A percentile compares a stretch with the other conserved stretches of the same genome.
Evolutionary conservation across 1,140 invertebrate genomes (phyloP).

Genomic region (Sycophila sp.): DNA sequence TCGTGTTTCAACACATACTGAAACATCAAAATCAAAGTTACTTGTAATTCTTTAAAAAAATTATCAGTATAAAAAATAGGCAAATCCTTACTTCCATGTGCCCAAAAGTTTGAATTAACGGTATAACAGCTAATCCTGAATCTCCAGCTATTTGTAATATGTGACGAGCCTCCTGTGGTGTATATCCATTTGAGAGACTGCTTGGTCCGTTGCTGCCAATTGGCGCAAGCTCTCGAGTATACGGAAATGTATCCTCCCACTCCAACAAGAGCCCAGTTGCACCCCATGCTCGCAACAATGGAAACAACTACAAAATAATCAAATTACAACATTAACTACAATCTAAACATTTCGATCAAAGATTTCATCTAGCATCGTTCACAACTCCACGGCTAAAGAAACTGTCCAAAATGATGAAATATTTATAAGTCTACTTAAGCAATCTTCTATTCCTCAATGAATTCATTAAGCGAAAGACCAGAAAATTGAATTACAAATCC

Average conservation of each 20-base stretch:
- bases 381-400: no score
- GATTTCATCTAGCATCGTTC: no score
- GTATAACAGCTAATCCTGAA: conserved; percentile 82
- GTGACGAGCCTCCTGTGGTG: conserved; percentile 69
- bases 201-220: conserved; percentile 72
- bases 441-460: no score
- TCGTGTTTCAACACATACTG: conserved; percentile 84
- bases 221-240: conserved; percentile 71
- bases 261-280: conserved; percentile 87
- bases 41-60: background rate
- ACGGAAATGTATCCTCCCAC: conserved; percentile 96
- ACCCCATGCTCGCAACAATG: conserved; percentile 73
- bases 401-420: no score
- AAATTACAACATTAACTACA: no score
- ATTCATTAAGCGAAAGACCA: no score
- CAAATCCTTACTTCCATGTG: conserved; percentile 81
- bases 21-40: conserved; percentile 43
- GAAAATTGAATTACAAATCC: no score
- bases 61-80: background rate
- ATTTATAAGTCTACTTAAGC: no score
- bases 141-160: conserved; percentile 72
- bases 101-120: conserved; percentile 95
- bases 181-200: conserved; percentile 72
- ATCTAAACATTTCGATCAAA: no score
- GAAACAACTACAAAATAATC: conserved; percentile 65